phyloP scores from a whole-genome alignment of 2,113 vertebrate species.

The Trematocara variabile region DNA sequence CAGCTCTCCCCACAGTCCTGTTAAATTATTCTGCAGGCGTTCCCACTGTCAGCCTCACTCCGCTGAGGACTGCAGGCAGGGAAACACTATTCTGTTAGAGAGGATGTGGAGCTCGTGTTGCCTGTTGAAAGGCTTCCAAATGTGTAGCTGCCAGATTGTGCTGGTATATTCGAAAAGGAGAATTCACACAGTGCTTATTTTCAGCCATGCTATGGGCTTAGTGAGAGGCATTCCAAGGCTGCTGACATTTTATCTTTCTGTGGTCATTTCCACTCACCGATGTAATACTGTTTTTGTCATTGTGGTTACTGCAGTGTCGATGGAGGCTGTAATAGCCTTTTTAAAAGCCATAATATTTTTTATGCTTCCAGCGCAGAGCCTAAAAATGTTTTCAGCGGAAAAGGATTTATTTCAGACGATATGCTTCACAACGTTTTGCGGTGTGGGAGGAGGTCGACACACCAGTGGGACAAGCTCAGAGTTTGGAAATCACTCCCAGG shows the following conservation, averaged over 20 bases:
- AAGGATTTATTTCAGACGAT: background rate
- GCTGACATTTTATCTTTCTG: background rate
- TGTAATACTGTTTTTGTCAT: background rate
- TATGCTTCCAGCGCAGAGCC: background rate
- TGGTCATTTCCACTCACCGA: background rate
- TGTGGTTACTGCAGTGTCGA: background rate
- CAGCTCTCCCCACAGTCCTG: constrained; percentile 30
- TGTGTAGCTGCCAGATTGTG: background rate
- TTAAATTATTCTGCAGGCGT: constrained; percentile 53
- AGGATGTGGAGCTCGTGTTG: background rate
- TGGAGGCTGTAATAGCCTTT: background rate
- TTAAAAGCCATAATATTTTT: background rate
- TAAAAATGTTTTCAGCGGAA: background rate
- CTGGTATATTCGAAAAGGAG: background rate
- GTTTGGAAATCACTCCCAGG: background rate
- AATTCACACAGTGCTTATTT: background rate
- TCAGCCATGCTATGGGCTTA: background rate
- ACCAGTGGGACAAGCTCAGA: background rate
- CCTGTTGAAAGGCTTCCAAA: constrained; percentile 13
- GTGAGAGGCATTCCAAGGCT: background rate
- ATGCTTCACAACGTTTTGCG: background rate
- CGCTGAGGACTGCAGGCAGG: constrained; percentile 3
- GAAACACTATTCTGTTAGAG: constrained; percentile 15
- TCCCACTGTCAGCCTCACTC: constrained; percentile 15
- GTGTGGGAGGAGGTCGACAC: background rate